Conservation (phyloP, 2,797 vertebrate species). For the Arvicola amphibius region DNA sequence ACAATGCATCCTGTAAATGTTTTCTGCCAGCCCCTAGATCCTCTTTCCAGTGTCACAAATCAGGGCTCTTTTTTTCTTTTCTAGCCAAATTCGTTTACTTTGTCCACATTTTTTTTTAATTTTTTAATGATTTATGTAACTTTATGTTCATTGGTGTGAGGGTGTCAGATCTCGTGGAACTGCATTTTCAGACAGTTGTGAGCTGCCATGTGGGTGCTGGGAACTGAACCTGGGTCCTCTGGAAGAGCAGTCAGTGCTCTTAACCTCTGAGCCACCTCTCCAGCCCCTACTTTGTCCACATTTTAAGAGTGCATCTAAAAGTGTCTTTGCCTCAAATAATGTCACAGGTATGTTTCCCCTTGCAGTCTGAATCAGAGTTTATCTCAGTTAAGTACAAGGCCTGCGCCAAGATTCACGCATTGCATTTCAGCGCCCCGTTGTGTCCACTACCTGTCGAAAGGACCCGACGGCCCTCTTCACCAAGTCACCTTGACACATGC, state of each 20-base stretch:
- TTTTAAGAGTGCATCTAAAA: conserved; percentile 12
- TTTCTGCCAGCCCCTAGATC: not conserved
- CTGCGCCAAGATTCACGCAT: not conserved
- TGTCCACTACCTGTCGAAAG: not conserved
- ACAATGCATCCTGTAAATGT: not conserved
- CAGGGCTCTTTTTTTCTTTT: not conserved
- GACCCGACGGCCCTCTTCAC: not conserved
- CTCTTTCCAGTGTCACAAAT: not conserved
- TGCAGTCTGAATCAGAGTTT: not conserved
- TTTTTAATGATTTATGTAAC: no score
- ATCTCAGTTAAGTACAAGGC: not conserved
- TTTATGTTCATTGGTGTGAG: no score
- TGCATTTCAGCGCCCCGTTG: not conserved
- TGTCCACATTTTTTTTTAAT: conserved; percentile 29
- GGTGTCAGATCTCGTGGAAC: no score
- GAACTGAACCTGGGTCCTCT: no score
- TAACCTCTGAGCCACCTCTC: no score
- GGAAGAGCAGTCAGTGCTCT: no score
- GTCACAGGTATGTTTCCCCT: not conserved
- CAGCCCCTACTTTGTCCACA: conserved; percentile 2
- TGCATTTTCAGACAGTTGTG: no score
- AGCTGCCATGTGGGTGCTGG: no score
- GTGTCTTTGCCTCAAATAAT: not conserved
- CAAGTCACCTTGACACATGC: not conserved
- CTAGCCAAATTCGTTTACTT: not conserved